Conservation (phyloP, 2,888 invertebrate genomes). For the Drosophila quinaria region DNA sequence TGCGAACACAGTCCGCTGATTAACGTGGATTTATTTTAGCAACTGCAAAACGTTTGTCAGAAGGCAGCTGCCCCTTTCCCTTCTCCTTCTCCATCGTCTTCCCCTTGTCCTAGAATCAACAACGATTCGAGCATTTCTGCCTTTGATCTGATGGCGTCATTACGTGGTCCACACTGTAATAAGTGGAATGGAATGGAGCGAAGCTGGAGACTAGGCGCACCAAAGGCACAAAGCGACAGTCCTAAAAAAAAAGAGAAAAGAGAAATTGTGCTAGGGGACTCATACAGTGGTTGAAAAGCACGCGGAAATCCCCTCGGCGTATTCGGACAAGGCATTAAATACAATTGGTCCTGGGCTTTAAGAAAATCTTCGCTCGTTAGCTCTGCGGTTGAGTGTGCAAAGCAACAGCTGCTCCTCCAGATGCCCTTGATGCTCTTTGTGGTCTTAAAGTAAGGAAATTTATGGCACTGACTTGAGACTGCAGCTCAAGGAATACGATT, state of each 20-base stretch:
- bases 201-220: conserved; percentile 47
- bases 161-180: conserved; percentile 57
- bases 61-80: background rate
- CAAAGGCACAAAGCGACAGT: conserved; percentile 65
- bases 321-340: conserved; percentile 69
- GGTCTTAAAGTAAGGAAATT: conserved; percentile 58
- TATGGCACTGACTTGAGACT: conserved; percentile 39
- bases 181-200: conserved; percentile 40
- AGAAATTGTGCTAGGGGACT: conserved; percentile 39
- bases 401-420: conserved; percentile 55
- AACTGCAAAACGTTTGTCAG: conserved; percentile 16
- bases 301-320: conserved; percentile 43
- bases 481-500: conserved; percentile 34
- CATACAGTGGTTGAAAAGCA: conserved; percentile 27
- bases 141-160: conserved; percentile 73
- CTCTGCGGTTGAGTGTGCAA: conserved; percentile 31
- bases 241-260: conserved; percentile 36
- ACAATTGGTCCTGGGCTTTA: conserved; percentile 68
- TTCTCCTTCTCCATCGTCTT: background rate
- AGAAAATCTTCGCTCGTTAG: conserved; percentile 68
- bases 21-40: conserved; percentile 36
- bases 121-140: conserved; percentile 28
- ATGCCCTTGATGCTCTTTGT: conserved; percentile 45
- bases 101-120: conserved; percentile 2
- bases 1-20: conserved; percentile 31